Percentiles rank a stretch among this genome's conserved stretches.
phyloP scores from a whole-genome alignment of 2,797 vertebrate genomes.

The Micrastur ruficollis region DNA sequence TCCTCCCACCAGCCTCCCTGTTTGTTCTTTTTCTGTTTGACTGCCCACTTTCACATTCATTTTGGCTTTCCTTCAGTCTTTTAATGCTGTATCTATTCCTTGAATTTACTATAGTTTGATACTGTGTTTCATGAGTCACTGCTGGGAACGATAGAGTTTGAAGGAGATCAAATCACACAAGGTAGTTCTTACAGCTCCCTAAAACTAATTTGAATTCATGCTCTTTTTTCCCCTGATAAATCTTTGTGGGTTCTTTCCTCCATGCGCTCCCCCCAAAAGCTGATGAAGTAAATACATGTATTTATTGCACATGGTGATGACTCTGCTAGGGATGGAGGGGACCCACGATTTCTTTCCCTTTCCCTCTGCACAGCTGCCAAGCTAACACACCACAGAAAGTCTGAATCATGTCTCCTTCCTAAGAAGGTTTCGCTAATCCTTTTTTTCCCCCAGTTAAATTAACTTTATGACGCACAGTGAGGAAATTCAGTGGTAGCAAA shows the following conservation, averaged over 20 bases:
- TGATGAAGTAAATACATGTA: not conserved
- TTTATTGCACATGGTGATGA: not conserved
- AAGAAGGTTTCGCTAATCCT: not conserved
- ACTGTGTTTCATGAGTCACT: conserved; percentile 34
- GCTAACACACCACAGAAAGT: not conserved
- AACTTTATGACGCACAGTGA: not conserved
- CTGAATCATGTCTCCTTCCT: not conserved
- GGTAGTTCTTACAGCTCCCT: not conserved
- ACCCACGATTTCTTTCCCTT: not conserved
- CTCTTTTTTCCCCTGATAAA: not conserved
- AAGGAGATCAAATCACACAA: conserved; percentile 12
- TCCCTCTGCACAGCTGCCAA: not conserved
- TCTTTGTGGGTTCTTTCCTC: not conserved
- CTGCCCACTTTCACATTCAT: not conserved
- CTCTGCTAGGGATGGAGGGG: not conserved
- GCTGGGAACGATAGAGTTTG: not conserved
- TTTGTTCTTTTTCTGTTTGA: conserved; percentile 25
- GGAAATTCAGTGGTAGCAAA: not conserved
- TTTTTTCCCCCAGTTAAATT: not conserved
- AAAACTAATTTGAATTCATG: not conserved
- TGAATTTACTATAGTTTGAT: conserved; percentile 34
- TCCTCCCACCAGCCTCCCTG: not conserved
- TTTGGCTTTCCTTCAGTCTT: conserved; percentile 9
- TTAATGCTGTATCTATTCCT: not conserved
- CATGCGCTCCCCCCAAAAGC: rapidly evolving